phyloP scores from a whole-genome alignment of 1,140 invertebrate species.

The Melipona quadrifasciata region DNA sequence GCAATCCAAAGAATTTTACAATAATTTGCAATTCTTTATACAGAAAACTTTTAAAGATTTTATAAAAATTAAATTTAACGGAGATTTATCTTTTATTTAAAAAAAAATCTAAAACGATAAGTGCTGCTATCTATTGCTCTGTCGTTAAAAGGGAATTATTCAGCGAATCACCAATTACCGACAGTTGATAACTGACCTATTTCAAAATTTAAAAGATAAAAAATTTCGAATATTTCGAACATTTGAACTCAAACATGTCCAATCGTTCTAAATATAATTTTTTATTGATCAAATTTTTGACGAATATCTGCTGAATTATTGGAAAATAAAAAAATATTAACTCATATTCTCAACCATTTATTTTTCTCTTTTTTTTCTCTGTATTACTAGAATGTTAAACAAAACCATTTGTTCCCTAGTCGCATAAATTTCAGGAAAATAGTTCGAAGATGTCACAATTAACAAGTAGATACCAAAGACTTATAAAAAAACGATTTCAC shows the following conservation, averaged over 20 bases:
- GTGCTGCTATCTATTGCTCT: not conserved
- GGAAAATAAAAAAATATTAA: not conserved
- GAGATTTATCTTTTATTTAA: not conserved
- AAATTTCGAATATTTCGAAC: not conserved
- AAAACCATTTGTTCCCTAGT: conserved; percentile 50
- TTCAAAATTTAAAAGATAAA: not conserved
- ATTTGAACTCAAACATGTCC: not conserved
- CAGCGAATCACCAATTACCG: not conserved
- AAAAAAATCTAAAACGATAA: not conserved
- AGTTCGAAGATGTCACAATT: conserved; percentile 33
- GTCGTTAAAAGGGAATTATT: not conserved
- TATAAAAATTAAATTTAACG: not conserved
- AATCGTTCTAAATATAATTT: not conserved
- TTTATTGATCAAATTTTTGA: not conserved
- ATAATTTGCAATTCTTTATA: not conserved
- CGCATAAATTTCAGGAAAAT: conserved; percentile 46
- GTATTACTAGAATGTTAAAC: conserved; percentile 61
- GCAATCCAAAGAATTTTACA: not conserved
- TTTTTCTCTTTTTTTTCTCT: conserved; percentile 49
- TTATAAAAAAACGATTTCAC: conserved; percentile 15
- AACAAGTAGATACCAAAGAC: conserved; percentile 31
- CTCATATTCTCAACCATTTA: conserved; percentile 62
- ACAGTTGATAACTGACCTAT: not conserved
- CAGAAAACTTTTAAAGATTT: not conserved
- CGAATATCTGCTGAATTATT: not conserved